Evolutionary conservation across 2,113 vertebrate species (phyloP).

Genomic region (Tautogolabrus adspersus): DNA sequence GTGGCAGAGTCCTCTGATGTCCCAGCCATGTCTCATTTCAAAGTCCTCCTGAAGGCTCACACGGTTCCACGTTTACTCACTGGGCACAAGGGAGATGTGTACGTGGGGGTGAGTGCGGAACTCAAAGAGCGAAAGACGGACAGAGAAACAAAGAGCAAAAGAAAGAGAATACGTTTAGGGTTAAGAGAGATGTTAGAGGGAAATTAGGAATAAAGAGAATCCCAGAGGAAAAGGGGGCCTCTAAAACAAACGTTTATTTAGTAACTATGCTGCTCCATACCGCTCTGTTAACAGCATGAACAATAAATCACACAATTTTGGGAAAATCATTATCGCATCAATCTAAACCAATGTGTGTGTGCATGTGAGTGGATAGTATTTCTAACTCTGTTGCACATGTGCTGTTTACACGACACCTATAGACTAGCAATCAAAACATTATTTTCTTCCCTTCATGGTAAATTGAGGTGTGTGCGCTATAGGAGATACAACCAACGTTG

Average conservation of each 20-base stretch:
- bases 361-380: conserved; percentile 26
- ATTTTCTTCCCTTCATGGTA: conserved; percentile 46
- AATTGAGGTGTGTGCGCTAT: conserved; percentile 38
- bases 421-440: conserved; percentile 67
- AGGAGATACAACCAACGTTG: conserved; percentile 38
- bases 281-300: conserved; percentile 56
- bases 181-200: conserved; percentile 40
- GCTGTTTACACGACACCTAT: conserved; percentile 5
- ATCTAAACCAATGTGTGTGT: conserved; percentile 19
- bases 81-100: conserved; percentile 61
- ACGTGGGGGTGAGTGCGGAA: conserved; percentile 28
- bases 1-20: conserved; percentile 79
- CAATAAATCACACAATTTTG: conserved; percentile 67
- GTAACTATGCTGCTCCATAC: conserved; percentile 64
- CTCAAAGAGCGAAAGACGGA: conserved; percentile 43
- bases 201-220: conserved; percentile 52
- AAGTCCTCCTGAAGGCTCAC: conserved; percentile 76
- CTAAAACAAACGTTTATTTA: conserved; percentile 73
- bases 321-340: conserved; percentile 44
- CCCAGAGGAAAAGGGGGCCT: conserved; percentile 51
- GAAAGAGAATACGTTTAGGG: conserved; percentile 45
- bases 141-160: conserved; percentile 20
- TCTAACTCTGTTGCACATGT: conserved; percentile 26
- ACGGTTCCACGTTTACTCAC: conserved; percentile 78
- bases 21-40: conserved; percentile 82